Conservation (phyloP, 2,113 vertebrate species). For the Apodemus sylvaticus region DNA sequence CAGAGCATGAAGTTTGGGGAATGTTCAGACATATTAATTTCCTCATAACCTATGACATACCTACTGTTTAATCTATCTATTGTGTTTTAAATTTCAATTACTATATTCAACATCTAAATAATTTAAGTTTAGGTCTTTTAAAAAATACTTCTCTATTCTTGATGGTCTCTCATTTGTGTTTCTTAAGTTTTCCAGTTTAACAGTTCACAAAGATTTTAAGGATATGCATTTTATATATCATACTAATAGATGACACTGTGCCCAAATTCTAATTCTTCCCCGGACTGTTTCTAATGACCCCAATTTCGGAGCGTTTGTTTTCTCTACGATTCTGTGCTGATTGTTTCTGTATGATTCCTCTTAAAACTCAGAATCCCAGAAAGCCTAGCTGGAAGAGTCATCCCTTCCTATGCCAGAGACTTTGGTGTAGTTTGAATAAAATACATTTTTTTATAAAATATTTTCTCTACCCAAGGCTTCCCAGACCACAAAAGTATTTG, state of each 20-base stretch:
- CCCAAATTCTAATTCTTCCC: neutral
- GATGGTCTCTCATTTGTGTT: neutral
- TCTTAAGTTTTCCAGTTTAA: neutral
- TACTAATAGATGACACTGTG: neutral
- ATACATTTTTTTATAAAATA: neutral
- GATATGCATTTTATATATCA: neutral
- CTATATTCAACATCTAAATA: slow-evolving; percentile 11
- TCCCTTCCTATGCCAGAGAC: neutral
- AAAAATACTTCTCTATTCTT: neutral
- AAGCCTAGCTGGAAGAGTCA: neutral
- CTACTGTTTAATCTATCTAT: neutral
- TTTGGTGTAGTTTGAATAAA: neutral
- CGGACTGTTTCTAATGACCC: neutral
- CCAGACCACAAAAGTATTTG: neutral
- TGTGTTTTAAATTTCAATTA: neutral
- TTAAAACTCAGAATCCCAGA: neutral
- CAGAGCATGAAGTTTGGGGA: neutral
- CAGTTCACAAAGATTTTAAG: neutral
- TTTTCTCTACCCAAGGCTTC: slow-evolving; percentile 18
- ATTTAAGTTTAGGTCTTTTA: slow-evolving; percentile 17
- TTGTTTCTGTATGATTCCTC: neutral
- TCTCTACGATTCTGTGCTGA: neutral
- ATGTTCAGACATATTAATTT: neutral
- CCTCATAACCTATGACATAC: neutral
- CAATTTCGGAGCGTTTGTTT: neutral